Percentiles rank a stretch among this genome's conserved stretches.
phyloP scores from a whole-genome alignment of 2,888 invertebrate genomes.

The Scaptomyza parva region DNA sequence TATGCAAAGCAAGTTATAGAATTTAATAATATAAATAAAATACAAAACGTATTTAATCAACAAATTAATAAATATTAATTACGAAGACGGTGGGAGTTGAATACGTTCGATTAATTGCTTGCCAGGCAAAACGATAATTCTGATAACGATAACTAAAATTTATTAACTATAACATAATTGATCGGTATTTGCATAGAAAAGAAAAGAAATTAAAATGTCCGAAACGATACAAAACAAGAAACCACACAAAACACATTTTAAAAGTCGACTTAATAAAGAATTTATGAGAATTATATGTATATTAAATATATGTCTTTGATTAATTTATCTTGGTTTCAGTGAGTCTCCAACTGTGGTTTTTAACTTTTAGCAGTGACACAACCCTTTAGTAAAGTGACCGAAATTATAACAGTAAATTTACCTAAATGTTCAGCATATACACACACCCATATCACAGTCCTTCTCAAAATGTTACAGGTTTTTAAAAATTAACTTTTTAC shows the following conservation, averaged over 20 bases:
- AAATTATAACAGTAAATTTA: neutral
- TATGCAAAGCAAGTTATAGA: constrained; percentile 78
- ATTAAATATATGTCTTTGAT: constrained; percentile 42
- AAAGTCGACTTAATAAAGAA: constrained; percentile 83
- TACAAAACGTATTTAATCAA: constrained; percentile 67
- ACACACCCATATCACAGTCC: neutral
- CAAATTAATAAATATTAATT: constrained; percentile 60
- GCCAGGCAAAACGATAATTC: constrained; percentile 35
- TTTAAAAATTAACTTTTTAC: neutral
- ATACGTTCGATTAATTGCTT: constrained; percentile 45
- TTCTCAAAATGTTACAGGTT: neutral
- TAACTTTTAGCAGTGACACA: neutral
- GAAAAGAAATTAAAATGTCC: constrained; percentile 70
- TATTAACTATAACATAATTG: constrained; percentile 64
- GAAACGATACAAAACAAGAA: constrained; percentile 39
- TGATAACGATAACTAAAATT: constrained; percentile 59
- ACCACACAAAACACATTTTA: constrained; percentile 71
- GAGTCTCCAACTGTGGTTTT: constrained; percentile 1
- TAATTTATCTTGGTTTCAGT: constrained; percentile 1
- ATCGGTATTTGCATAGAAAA: constrained; percentile 76
- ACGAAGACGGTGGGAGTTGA: constrained; percentile 20
- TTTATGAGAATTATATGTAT: constrained; percentile 82
- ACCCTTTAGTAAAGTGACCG: neutral
- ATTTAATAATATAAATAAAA: constrained; percentile 72
- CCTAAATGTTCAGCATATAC: constrained; percentile 2